Evolutionary conservation across 2,797 vertebrate genomes (phyloP).

Genomic region (Thalassophryne amazonica): DNA sequence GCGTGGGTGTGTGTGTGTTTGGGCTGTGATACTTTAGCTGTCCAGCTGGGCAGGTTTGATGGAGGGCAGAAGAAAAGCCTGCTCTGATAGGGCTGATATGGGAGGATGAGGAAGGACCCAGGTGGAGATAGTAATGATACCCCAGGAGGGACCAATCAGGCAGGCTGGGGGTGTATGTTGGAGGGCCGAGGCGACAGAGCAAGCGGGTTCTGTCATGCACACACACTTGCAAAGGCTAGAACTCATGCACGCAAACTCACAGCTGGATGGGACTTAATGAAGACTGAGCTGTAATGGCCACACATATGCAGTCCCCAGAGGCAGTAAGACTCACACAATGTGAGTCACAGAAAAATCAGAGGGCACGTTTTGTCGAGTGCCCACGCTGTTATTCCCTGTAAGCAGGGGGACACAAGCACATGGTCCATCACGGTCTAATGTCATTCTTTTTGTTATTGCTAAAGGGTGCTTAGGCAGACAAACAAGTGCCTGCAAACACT

Average conservation of each 20-base stretch:
- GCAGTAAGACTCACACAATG: slow-evolving; percentile 15
- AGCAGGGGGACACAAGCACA: not conserved
- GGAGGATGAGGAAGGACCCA: slow-evolving; percentile 38
- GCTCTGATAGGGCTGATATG: slow-evolving; percentile 29
- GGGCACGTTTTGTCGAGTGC: slow-evolving; percentile 23
- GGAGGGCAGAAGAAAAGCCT: slow-evolving; percentile 26
- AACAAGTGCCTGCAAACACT: slow-evolving; percentile 9
- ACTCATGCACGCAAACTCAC: slow-evolving; percentile 22
- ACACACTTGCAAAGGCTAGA: not conserved
- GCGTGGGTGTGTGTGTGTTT: not conserved
- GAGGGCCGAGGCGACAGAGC: not conserved
- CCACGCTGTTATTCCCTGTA: slow-evolving; percentile 14
- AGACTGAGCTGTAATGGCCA: slow-evolving; percentile 27
- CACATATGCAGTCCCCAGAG: slow-evolving; percentile 12
- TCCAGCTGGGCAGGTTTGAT: slow-evolving; percentile 30
- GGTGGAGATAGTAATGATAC: slow-evolving; percentile 58
- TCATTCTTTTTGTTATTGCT: slow-evolving; percentile 1
- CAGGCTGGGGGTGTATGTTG: not conserved
- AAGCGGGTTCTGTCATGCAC: not conserved
- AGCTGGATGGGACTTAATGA: slow-evolving; percentile 47
- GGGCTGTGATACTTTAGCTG: slow-evolving; percentile 10
- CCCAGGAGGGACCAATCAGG: slow-evolving; percentile 27
- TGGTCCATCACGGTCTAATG: not conserved
- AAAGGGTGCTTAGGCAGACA: slow-evolving; percentile 8
- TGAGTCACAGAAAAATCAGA: slow-evolving; percentile 29